Evolutionary conservation across 2,888 invertebrate species (phyloP).

Genomic region (Nycteola revayana): DNA sequence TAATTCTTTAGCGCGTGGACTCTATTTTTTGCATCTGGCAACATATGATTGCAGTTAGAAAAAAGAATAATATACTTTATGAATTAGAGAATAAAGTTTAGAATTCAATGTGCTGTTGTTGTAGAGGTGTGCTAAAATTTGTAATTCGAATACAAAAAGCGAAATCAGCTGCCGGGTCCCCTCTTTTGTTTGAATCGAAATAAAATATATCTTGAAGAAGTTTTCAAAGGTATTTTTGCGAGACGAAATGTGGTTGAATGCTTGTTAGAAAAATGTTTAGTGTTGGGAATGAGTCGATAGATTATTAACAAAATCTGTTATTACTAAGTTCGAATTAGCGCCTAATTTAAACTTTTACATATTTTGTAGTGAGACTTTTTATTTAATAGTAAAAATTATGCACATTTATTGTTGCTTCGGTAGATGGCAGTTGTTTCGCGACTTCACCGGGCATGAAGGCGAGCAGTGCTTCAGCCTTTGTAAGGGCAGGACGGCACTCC

Average conservation of each 20-base stretch:
- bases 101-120: not conserved
- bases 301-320: no score
- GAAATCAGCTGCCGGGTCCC: conserved; percentile 67
- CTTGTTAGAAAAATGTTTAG: conserved; percentile 45
- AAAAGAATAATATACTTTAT: not conserved
- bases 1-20: conserved; percentile 49
- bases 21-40: conserved; percentile 11
- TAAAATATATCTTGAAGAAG: conserved; percentile 66
- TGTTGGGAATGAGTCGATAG: conserved; percentile 1
- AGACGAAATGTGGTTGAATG: conserved; percentile 68
- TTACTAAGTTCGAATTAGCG: no score
- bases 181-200: conserved; percentile 62
- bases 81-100: fast-evolving
- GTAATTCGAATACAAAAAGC: conserved; percentile 41
- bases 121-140: not conserved
- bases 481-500: no score
- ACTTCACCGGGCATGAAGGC: no score
- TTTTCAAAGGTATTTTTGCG: conserved; percentile 66
- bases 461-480: no score
- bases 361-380: no score
- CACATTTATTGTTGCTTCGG: no score
- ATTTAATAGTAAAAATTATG: no score
- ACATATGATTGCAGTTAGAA: not conserved
- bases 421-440: no score
- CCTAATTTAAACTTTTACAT: no score